A percentile compares a stretch with the other conserved stretches of the same genome.
Evolutionary conservation across 92 coral and sea anemone genomes (phyloP).

Genomic region (Micromussa lordhowensis): DNA sequence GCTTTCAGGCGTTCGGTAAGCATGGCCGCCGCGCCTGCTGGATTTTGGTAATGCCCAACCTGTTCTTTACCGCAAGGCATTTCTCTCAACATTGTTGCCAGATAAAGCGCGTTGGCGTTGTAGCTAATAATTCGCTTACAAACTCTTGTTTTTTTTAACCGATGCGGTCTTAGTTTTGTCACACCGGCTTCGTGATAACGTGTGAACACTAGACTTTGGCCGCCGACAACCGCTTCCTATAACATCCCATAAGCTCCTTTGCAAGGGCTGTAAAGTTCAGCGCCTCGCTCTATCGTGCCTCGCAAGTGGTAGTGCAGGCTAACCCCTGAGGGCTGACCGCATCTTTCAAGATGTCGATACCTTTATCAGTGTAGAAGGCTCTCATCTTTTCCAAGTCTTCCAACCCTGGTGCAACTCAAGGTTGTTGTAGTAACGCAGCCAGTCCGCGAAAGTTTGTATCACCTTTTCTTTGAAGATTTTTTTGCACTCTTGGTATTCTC

Average conservation of each 20-base stretch:
- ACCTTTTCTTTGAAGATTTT: not conserved
- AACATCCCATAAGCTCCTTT: too few species aligned
- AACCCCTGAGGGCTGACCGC: not conserved
- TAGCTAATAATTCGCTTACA: not conserved
- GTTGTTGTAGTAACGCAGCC: too few species aligned
- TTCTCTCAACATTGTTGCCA: too few species aligned
- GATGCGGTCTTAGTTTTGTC: not conserved
- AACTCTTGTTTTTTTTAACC: not conserved
- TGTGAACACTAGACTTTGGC: not conserved
- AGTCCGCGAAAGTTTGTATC: too few species aligned
- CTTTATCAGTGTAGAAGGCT: too few species aligned
- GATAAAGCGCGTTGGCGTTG: too few species aligned
- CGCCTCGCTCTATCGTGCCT: too few species aligned
- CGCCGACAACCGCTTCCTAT: not conserved
- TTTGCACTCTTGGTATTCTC: not conserved
- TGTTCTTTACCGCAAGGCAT: too few species aligned
- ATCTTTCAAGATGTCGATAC: not conserved
- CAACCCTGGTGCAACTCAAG: too few species aligned
- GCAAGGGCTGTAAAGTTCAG: not conserved
- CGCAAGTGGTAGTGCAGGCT: too few species aligned
- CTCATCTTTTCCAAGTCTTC: too few species aligned
- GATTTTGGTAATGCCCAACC: not conserved
- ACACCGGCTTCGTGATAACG: not conserved
- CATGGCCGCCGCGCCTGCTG: not conserved
- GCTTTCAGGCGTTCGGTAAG: not conserved